phyloP scores from a whole-genome alignment of 2,888 invertebrate species.

The Tribolium freemani region DNA sequence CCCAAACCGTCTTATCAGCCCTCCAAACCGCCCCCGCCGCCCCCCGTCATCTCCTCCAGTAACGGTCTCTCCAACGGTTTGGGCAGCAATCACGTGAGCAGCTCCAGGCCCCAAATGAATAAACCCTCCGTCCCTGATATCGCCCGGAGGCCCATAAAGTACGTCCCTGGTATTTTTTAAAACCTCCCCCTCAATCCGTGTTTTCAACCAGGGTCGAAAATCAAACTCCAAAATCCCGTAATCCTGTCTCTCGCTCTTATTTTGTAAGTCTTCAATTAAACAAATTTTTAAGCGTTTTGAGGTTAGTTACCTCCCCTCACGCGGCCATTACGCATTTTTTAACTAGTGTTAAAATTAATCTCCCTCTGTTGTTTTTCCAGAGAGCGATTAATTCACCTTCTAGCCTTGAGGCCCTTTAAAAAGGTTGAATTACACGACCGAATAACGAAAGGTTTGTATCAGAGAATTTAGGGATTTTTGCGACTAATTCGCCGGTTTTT shows the following conservation, averaged over 20 bases:
- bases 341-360: too few relatives aligned
- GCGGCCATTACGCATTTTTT: too few relatives aligned
- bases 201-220: constrained; percentile 16
- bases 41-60: constrained; percentile 57
- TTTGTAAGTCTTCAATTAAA: background rate
- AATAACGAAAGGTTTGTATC: constrained; percentile 78
- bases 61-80: constrained; percentile 61
- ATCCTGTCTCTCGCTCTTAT: constrained; percentile 9
- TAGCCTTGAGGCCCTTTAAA: constrained; percentile 94
- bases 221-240: background rate
- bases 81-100: constrained; percentile 66
- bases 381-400: constrained; percentile 93
- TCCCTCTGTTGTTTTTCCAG: constrained; percentile 6
- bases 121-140: constrained; percentile 75
- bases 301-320: too few relatives aligned
- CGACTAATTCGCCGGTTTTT: background rate
- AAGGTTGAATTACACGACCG: constrained; percentile 91
- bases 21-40: constrained; percentile 59
- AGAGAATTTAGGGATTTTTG: background rate
- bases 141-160: constrained; percentile 82
- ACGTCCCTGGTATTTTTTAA: constrained; percentile 39
- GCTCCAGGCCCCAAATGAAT: constrained; percentile 65
- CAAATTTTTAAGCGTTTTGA: constrained; percentile 4
- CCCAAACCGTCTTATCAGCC: constrained; percentile 64
- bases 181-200: background rate